Percentiles rank a stretch among this genome's conserved stretches.
Conservation (phyloP, 2,113 vertebrate genomes). For the rat (Rattus norvegicus) region GRCr8 NC_086019.1:74427001-74427500, state of each 20-base stretch:
- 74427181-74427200: conserved; percentile 91
- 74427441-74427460: too few species aligned
- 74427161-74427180: conserved; percentile 95
- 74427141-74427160: conserved; percentile 64
- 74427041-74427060: rapidly evolving
- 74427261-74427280: conserved; percentile 97
- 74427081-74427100: background rate
- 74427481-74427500: background rate
- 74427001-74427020: too few species aligned
- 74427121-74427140: background rate
- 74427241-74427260: conserved; percentile 94
- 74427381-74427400: too few species aligned
- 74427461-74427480: too few species aligned
- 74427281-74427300: conserved; percentile 96
- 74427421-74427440: background rate
- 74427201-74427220: conserved; percentile 97
- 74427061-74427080: too few species aligned
- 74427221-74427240: conserved; percentile 95
- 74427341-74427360: background rate
- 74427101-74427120: conserved; percentile 38
- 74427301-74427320: conserved; percentile 97
- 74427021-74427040: rapidly evolving
- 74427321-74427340: conserved; percentile 94
- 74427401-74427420: conserved; percentile 68
- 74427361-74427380: background rate